Evolutionary conservation across 2,797 vertebrate species (phyloP).

Genomic region (Morus bassanus): DNA sequence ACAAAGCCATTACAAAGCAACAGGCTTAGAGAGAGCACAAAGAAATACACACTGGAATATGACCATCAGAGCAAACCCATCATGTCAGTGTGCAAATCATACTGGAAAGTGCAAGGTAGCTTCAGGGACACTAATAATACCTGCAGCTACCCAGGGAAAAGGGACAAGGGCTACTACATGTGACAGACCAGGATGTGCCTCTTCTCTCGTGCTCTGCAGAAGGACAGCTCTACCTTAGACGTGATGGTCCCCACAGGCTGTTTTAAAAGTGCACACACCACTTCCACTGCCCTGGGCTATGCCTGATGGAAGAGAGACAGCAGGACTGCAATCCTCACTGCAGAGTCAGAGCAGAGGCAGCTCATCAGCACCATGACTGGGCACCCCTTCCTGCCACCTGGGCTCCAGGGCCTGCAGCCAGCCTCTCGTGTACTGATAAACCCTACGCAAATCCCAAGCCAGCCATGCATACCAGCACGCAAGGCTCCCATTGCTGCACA

Average conservation of each 20-base stretch:
- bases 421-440: neutral
- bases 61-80: neutral
- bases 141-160: neutral
- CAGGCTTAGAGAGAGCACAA: neutral
- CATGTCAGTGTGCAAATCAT: neutral
- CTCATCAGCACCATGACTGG: neutral
- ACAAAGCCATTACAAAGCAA: neutral
- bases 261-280: neutral
- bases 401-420: neutral
- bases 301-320: neutral
- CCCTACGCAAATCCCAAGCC: neutral
- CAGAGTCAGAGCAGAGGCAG: neutral
- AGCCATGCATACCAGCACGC: neutral
- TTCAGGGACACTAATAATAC: neutral
- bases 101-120: fast-evolving
- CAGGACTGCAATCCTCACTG: neutral
- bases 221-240: neutral
- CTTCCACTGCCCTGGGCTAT: neutral
- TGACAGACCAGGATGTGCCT: neutral
- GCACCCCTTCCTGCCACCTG: neutral
- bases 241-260: neutral
- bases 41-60: neutral
- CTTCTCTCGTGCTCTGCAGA: neutral
- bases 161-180: neutral
- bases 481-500: neutral